Base-by-base conservation (phyloP, 2,888 invertebrate genomes). In the Pollenia labialis region DNA sequence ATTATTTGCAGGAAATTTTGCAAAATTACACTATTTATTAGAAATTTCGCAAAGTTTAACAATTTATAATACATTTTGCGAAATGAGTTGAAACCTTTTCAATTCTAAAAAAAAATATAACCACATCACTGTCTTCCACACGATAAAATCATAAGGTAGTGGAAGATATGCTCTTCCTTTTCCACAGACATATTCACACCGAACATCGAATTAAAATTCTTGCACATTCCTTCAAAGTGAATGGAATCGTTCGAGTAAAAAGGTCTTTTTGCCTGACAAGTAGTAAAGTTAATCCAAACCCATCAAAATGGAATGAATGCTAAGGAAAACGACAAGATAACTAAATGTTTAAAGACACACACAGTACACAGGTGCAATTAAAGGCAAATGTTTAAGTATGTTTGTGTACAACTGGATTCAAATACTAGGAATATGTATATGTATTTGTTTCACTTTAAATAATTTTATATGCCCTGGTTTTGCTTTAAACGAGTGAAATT, bases 231-330 rank as follows among this genome's bases (percentile, higher is more conserved):
- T 18, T 32, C 52, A 50, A 71, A 66, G 52, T 44, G 40, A 71
- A 54, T 85, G 85, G 40, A 54, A 71, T 54, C 77, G 71, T 85
- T 71, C n/a, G 16, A 75, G 64, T 62, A 69, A 77, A 87, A 87
- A 88, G 89, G 90, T 62, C 14, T 42, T 91, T 89, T 90, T 90
- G 90, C 89, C 89, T 91, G 92, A 90, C 92, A 92, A 91, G 90
- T 89, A 91, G 60, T 77, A 56, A 80, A 85, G 90, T 91, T 92
- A 91, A 91, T 91, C 91, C 91, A 89, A 91, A 86, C 60, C 90
- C 90, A 90, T 91, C 91, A 91, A 90, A 90, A 62, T 69, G 23
- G 48, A 76, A 76, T 72, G 60, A 72, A 81, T 76, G 82, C 60
- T 54, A 82, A 69, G 58, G 42, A 50, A 72, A 74, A 74, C n/a